These are phyloP conservation scores for Psittacula echo DNA, from an alignment of 2,797 vertebrate species.

Conservation along the genomic window DNA sequence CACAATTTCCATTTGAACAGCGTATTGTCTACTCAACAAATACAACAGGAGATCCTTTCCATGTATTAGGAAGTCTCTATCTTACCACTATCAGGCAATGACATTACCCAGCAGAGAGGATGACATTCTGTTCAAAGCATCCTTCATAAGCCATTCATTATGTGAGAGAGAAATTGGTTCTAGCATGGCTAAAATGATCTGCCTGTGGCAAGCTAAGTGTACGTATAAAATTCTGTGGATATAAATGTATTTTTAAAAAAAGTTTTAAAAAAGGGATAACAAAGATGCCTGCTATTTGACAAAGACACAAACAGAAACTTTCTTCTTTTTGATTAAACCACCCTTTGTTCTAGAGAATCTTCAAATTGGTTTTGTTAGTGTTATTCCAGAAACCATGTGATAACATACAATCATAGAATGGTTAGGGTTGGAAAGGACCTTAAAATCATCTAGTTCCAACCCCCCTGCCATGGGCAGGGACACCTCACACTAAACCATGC, in stretches of 20 bases:
- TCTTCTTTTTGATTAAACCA: background rate
- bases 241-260: background rate
- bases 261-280: background rate
- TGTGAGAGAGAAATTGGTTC: background rate
- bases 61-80: background rate
- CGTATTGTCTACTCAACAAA: background rate
- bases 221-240: background rate
- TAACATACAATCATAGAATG: background rate
- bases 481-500: background rate
- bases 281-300: background rate
- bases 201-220: background rate
- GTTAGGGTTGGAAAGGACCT: background rate
- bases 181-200: background rate
- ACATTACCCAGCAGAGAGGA: background rate
- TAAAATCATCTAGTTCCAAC: background rate
- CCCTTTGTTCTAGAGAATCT: background rate
- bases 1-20: conserved; percentile 19
- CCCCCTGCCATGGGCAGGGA: background rate
- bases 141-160: background rate
- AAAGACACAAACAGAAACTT: background rate
- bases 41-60: background rate
- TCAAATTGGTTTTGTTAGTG: background rate
- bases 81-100: background rate
- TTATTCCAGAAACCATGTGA: background rate
- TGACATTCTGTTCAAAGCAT: background rate